phyloP scores from a whole-genome alignment of 2,888 invertebrate species.

The Callosobruchus maculatus region DNA sequence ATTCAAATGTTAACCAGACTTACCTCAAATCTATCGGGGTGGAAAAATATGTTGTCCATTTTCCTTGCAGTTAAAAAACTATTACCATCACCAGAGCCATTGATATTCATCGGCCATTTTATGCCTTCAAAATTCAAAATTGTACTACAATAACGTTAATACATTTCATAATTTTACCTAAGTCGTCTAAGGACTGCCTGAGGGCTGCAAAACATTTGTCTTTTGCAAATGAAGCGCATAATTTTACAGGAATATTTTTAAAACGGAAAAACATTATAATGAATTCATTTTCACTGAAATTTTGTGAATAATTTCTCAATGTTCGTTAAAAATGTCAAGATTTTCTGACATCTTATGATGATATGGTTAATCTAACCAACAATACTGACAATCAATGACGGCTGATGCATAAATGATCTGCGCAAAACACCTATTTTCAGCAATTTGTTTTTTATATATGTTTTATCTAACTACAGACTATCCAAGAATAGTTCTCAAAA shows the following conservation, averaged over 20 bases:
- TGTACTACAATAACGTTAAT: neutral
- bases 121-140: neutral
- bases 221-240: slow-evolving; percentile 14
- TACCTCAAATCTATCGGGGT: slow-evolving; percentile 20
- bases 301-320: neutral
- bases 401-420: no score
- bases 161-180: slow-evolving; percentile 2
- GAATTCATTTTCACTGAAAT: neutral
- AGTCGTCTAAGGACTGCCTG: slow-evolving; percentile 11
- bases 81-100: neutral
- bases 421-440: no score
- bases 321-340: no score
- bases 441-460: no score
- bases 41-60: slow-evolving; percentile 22
- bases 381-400: no score
- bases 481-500: no score
- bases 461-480: no score
- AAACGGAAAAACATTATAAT: neutral
- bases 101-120: slow-evolving; percentile 1
- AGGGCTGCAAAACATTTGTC: slow-evolving; percentile 14
- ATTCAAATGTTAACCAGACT: neutral
- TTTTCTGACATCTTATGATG: neutral
- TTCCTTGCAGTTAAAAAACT: neutral
- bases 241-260: slow-evolving; percentile 1
- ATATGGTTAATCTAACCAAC: neutral